Base-by-base conservation (phyloP, 2,113 vertebrate genomes). In the Seriola dumerili region DNA sequence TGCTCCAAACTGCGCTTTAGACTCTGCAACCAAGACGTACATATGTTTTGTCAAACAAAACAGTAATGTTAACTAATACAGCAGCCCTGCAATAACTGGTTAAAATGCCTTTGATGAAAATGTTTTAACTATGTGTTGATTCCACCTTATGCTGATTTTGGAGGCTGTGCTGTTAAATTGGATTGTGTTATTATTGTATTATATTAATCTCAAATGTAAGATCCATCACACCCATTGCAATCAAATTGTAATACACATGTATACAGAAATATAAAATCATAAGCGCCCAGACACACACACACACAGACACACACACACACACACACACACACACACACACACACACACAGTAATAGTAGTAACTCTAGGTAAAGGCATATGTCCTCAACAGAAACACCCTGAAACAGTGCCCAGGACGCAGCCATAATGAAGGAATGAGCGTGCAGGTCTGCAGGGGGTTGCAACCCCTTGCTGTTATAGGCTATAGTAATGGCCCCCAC, bases 1-100 rank as follows among this genome's bases (percentile, higher is more conserved):
- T 99, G 98, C 88, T 99, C 98, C 96, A 99, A 94, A 95, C 98
- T 99, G 87, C 97, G 97, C 96, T 99, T 99, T 90, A 99, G 96
- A 96, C 98, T 99, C 98, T 99, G 95, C 88, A 87, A 87, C 19
- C 23, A 55, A 70, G 5, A 68, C 32, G 73, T 0, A n/a, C n/a
- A 73, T 4, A 52, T 25, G 29, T 55, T 73, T 44, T 34, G 50
- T 5, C 32, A 44, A 57, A 19, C 21, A n/a, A 34, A 14, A 34
- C 29, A 21, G 11, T 32, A 19, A 64, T 48, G 25, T 9, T 4
- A 0, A 52, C 12, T 32, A 32, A 54, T 14, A 11, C 12, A 54
- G n/a, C 5, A 59, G 17, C 23, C 57, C 13, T 54, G 13, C 8
- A 48, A 13, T 16, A 67, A 19, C 12, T 4, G 8, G 1, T 29